Evolutionary conservation across 1,140 invertebrate species (phyloP).

Genomic region (Odontomachus brunneus): DNA sequence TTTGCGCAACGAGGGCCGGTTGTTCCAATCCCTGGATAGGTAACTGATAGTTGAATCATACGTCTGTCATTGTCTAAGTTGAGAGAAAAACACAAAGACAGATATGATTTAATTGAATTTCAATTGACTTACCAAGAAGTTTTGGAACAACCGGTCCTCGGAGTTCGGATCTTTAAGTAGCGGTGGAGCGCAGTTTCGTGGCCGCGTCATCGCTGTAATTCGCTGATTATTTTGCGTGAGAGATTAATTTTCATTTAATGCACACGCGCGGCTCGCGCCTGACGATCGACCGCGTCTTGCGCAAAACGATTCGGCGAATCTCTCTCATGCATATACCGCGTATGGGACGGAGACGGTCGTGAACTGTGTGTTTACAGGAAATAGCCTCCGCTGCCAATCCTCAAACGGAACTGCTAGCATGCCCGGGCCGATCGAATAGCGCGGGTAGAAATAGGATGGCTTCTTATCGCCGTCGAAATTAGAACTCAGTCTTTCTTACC

Average conservation of each 20-base stretch:
- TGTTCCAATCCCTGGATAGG: too few species aligned
- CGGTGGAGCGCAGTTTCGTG: too few species aligned
- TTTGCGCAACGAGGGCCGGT: too few species aligned
- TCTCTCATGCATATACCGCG: background rate
- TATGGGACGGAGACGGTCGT: background rate
- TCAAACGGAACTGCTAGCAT: constrained; percentile 29
- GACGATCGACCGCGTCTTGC: background rate
- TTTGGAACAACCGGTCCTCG: too few species aligned
- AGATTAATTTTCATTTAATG: constrained; percentile 4
- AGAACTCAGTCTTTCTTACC: constrained; percentile 21
- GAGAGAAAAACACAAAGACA: too few species aligned
- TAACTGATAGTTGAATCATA: too few species aligned
- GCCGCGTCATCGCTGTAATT: background rate
- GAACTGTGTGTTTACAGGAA: constrained; percentile 30
- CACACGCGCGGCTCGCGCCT: background rate
- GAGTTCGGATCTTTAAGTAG: too few species aligned
- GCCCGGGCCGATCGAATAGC: constrained; percentile 33
- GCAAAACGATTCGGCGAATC: constrained; percentile 13
- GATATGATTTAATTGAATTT: too few species aligned
- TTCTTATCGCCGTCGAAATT: constrained; percentile 48
- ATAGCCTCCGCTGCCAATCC: constrained; percentile 15
- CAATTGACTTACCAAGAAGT: too few species aligned
- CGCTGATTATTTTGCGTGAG: too few species aligned
- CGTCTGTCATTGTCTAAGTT: too few species aligned
- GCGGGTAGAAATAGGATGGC: constrained; percentile 16